Conservation (phyloP, 2,113 vertebrate species). For the Chaetops frenatus region DNA sequence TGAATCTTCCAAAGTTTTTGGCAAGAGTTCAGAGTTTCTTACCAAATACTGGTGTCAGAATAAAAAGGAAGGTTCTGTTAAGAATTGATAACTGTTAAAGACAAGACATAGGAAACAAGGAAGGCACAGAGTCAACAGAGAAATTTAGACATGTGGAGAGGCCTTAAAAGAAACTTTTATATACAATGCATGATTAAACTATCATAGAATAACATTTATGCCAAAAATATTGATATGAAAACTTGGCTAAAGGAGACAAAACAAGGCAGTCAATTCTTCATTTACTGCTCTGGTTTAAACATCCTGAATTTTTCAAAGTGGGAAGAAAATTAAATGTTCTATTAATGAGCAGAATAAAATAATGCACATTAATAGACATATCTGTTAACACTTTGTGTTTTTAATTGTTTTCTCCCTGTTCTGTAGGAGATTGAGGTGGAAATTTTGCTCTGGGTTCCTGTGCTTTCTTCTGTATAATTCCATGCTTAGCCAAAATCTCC, state of each 20-base stretch:
- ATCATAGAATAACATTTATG: not conserved
- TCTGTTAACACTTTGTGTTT: not conserved
- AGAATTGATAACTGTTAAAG: not conserved
- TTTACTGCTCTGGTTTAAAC: not conserved
- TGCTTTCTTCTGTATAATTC: not conserved
- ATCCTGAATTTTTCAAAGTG: not conserved
- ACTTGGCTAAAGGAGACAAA: not conserved
- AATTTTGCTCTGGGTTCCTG: not conserved
- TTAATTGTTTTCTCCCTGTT: not conserved
- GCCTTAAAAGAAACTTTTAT: not conserved
- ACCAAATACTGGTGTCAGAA: not conserved
- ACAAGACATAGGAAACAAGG: not conserved
- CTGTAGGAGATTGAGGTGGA: not conserved
- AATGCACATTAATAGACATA: not conserved
- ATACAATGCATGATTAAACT: not conserved
- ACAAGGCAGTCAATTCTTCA: not conserved
- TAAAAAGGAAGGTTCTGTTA: not conserved
- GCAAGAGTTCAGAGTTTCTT: not conserved
- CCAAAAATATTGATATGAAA: not conserved
- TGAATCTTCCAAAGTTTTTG: not conserved
- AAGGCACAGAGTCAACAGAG: not conserved
- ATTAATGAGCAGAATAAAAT: not conserved
- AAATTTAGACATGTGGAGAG: not conserved
- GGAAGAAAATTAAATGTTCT: not conserved
- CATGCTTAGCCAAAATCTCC: not conserved